These are phyloP conservation scores for Drosophila bipectinata DNA, from an alignment of 1,140 invertebrate genomes.

Conservation along the genomic window DNA sequence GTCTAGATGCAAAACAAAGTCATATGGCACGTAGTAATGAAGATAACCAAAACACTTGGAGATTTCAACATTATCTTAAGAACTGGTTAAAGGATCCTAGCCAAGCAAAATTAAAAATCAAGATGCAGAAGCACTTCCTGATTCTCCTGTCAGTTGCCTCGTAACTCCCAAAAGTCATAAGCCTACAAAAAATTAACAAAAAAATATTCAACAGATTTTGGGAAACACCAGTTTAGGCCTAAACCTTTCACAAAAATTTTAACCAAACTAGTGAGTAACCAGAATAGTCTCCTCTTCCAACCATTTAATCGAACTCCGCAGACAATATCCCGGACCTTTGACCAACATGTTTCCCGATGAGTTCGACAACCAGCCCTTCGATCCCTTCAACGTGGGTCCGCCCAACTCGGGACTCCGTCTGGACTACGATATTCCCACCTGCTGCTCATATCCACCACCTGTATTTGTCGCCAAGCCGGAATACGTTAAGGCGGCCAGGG, in stretches of 20 bases:
- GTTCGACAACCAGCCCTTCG: constrained; percentile 29
- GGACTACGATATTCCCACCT: constrained; percentile 44
- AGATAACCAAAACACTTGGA: constrained; percentile 1
- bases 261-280: constrained; percentile 12
- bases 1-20: neutral
- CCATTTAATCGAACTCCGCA: neutral
- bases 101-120: neutral
- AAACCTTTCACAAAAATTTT: constrained; percentile 15
- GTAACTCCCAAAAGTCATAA: neutral
- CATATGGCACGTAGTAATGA: neutral
- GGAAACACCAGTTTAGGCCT: neutral
- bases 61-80: neutral
- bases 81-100: neutral
- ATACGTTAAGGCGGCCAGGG: constrained; percentile 16
- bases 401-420: constrained; percentile 6
- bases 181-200: neutral
- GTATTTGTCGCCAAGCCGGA: constrained; percentile 40
- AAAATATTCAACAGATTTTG: constrained; percentile 5
- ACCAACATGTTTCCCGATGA: constrained; percentile 46
- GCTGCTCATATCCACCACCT: constrained; percentile 50
- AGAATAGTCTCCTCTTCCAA: neutral
- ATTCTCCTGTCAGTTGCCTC: constrained; percentile 10
- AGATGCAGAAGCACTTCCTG: neutral
- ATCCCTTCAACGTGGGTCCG: constrained; percentile 59
- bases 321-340: neutral